These are phyloP conservation scores for Heteractis magnifica DNA, from an alignment of 92 coral and sea anemone species.

Conservation along the genomic window DNA sequence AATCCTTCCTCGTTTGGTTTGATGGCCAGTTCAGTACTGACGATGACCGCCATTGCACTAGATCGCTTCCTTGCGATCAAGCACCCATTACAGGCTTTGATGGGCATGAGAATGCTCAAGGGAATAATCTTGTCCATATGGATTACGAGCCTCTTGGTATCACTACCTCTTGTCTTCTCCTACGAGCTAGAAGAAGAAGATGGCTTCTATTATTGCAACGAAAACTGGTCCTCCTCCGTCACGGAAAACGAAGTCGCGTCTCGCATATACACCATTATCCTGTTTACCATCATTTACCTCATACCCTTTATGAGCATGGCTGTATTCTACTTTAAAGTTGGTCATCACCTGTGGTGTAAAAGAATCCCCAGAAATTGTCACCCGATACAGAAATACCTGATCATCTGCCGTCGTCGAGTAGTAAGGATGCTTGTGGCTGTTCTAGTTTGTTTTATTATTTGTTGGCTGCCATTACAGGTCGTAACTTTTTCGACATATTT, in stretches of 20 bases:
- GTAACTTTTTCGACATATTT: conserved; percentile 44
- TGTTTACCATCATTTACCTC: conserved; percentile 67
- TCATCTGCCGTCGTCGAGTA: conserved; percentile 29
- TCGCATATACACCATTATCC: conserved; percentile 57
- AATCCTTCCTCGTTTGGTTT: conserved; percentile 53
- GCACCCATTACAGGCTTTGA: conserved; percentile 58
- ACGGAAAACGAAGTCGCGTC: conserved; percentile 39
- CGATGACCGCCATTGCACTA: conserved; percentile 74
- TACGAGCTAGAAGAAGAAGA: conserved; percentile 28
- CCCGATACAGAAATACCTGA: conserved; percentile 24
- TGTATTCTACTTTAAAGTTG: conserved; percentile 52
- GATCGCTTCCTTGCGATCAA: conserved; percentile 78
- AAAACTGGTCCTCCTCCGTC: conserved; percentile 62
- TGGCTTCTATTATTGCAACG: conserved; percentile 45
- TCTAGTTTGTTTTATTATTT: conserved; percentile 46
- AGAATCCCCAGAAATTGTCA: conserved; percentile 60
- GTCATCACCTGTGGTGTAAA: conserved; percentile 66
- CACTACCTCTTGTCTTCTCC: conserved; percentile 61
- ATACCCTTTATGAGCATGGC: conserved; percentile 68
- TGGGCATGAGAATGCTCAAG: conserved; percentile 44
- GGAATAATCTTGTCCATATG: conserved; percentile 52
- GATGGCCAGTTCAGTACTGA: conserved; percentile 75
- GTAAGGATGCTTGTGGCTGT: conserved; percentile 56
- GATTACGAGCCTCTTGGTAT: conserved; percentile 57
- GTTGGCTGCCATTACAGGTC: conserved; percentile 72